phyloP scores from a whole-genome alignment of 2,113 vertebrate genomes.

The Okapia johnstoni region DNA sequence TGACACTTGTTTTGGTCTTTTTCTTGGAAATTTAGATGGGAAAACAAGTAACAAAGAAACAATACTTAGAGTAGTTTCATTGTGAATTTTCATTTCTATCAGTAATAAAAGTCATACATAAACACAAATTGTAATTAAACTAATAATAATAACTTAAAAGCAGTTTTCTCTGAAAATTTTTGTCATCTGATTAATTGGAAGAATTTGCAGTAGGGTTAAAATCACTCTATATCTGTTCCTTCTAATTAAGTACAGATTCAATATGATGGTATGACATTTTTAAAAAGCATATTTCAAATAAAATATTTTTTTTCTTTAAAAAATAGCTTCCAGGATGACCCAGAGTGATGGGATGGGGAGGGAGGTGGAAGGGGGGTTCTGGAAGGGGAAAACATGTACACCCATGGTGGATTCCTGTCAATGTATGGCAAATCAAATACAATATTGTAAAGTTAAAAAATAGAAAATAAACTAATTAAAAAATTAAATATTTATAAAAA shows the following conservation, averaged over 20 bases:
- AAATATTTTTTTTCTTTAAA: background rate
- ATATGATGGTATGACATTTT: background rate
- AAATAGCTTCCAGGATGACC: background rate
- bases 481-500: background rate
- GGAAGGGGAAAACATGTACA: too few species aligned
- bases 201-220: background rate
- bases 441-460: too few species aligned
- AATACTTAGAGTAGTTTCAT: background rate
- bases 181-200: background rate
- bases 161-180: background rate
- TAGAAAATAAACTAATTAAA: too few species aligned
- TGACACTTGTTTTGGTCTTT: background rate
- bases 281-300: background rate
- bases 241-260: background rate
- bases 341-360: too few species aligned
- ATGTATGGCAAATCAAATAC: too few species aligned
- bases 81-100: background rate
- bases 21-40: background rate
- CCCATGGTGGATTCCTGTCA: too few species aligned
- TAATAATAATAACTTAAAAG: background rate
- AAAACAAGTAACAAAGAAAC: background rate
- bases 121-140: background rate
- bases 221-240: background rate
- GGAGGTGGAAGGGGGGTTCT: too few species aligned
- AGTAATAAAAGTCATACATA: background rate